Evolutionary conservation across 1,140 invertebrate genomes (phyloP).

Genomic region (Ceratitis capitata): DNA sequence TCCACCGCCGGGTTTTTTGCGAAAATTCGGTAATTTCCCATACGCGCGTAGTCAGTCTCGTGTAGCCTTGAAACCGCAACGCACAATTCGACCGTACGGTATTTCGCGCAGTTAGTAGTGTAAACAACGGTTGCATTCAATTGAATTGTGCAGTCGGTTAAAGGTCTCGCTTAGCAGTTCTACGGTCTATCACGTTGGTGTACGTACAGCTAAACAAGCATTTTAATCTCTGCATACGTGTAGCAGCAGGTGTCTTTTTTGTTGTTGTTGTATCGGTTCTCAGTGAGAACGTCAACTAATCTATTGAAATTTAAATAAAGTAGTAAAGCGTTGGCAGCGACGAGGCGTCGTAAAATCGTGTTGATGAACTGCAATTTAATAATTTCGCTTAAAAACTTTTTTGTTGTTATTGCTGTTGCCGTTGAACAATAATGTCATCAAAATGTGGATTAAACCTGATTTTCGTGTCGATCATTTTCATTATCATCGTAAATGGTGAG

Average conservation of each 20-base stretch:
- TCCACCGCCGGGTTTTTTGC: neutral
- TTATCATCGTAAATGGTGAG: conserved; percentile 66
- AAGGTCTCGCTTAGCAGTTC: neutral
- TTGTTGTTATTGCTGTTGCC: conserved; percentile 20
- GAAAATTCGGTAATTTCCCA: neutral
- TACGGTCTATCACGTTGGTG: neutral
- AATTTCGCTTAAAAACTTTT: conserved; percentile 10
- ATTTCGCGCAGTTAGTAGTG: neutral
- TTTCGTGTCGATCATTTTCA: conserved; percentile 65
- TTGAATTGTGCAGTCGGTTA: neutral
- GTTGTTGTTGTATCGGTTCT: too few species aligned
- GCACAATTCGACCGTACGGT: neutral
- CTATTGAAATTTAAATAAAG: neutral
- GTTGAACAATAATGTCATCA: conserved; percentile 61
- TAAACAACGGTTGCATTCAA: neutral
- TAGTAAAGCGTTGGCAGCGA: neutral
- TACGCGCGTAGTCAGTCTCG: too few species aligned
- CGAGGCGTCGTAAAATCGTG: neutral
- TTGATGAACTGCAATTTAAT: conserved; percentile 21
- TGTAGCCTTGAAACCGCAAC: conserved; percentile 20
- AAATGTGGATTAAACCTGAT: conserved; percentile 64
- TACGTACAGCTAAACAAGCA: neutral
- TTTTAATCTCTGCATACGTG: neutral
- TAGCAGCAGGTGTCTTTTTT: neutral
- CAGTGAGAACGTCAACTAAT: neutral